Percentiles rank a stretch among this genome's conserved stretches.
Conservation (phyloP, 2,797 vertebrate species). For the Chelon labrosus region DNA sequence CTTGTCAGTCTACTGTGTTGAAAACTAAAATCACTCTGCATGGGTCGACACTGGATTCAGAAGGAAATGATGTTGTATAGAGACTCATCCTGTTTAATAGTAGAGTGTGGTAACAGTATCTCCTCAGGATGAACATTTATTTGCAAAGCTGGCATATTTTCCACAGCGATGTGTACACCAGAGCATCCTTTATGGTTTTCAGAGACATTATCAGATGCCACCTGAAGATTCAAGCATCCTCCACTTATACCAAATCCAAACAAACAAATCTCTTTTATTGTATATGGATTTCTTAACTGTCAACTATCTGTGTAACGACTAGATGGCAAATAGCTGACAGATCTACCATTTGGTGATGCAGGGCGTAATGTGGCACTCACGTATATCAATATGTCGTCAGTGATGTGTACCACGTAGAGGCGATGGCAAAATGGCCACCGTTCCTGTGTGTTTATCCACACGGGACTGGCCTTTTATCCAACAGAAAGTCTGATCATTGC, state of each 20-base stretch:
- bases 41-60: not conserved
- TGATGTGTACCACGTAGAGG: not conserved
- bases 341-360: not conserved
- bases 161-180: slow-evolving; percentile 8
- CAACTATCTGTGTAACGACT: not conserved
- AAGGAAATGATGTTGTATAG: not conserved
- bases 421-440: not conserved
- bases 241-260: not conserved
- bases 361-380: no score
- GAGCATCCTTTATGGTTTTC: not conserved
- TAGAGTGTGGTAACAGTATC: not conserved
- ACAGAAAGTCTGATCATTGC: slow-evolving; percentile 52
- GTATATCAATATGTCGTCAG: not conserved
- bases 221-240: not conserved
- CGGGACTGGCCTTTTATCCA: slow-evolving; percentile 33
- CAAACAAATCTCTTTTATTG: not conserved
- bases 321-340: not conserved
- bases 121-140: slow-evolving; percentile 19
- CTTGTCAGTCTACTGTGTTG: slow-evolving; percentile 19
- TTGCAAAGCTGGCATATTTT: slow-evolving; percentile 40
- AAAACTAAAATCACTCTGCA: slow-evolving; percentile 5
- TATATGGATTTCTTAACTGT: not conserved
- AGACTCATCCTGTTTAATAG: not conserved
- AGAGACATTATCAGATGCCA: slow-evolving; percentile 12
- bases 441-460: slow-evolving; percentile 15